Evolutionary conservation across 1,140 invertebrate species (phyloP), one percentile per base, ranked within the genome.

Genomic region (Pseudomyrmex dendroicus): DNA sequence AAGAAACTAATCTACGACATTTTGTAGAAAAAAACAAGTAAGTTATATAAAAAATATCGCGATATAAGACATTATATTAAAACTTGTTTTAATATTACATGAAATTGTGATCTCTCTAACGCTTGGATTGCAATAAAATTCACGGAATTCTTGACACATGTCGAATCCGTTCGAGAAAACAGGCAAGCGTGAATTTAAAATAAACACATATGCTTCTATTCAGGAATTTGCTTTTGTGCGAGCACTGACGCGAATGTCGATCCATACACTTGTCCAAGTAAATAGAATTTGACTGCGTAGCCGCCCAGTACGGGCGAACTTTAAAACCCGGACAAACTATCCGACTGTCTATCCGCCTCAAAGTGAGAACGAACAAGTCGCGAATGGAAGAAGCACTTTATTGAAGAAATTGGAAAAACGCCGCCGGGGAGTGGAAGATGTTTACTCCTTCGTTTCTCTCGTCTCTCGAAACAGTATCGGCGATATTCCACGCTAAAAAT

Each of bases 331-430:
- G 59, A 73, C 78, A 54, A 82, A 82, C 78, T 82, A 82, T 46
- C 57, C 50, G 78, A 56, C 78, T 74, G 48, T 82, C 78, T 82
- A 63, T 74, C 50, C 48, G 35, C 9, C 25, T 13, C 57, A 13
- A 63, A 73, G 61, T 82, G 57, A 50, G 76, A 57, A 80, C 54
- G 78, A 82, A 63, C 70, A 82, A 62, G 72, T 82, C 48, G 68
- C 67, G 70, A 82, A 82, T 82, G 20, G 78, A 73, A 62, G 78
- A 7, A 63, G 70, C 72, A 74, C 78, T 82, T 62, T 17, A 59
- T 70, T 46, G 48, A 63, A 82, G 86, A 90, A 89, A 80, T 78
- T 80, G 22, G 64, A 67, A 74, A 80, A 82, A 82, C 68, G 61
- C 54, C 46, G 73, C 59, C 25, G 48, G 46, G 5, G 70, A 63